Base-by-base conservation (phyloP, 1,140 invertebrate genomes). In the Drosophila nigrodunni region DNA sequence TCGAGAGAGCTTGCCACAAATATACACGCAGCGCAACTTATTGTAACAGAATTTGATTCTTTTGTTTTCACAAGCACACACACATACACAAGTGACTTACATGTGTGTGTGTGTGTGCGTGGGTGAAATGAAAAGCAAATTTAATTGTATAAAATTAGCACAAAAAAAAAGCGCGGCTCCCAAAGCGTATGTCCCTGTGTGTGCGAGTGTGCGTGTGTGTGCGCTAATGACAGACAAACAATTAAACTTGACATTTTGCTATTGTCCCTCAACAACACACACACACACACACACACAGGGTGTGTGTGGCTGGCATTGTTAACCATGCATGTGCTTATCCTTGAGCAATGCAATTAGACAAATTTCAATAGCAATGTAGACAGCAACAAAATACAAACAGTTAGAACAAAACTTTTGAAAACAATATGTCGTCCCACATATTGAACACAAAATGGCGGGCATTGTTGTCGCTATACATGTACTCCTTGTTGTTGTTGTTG, bases 1-100 rank as follows among this genome's bases (percentile, higher is more conserved):
- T 87, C 86, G 79, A 87, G 82, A 87, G 82, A 87, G 82, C 78
- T 82, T 77, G 76, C 83, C 76, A 71, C 82, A 87, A 87, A 87
- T 82, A 88, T 60, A 86, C 76, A 71, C 71, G 39, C 73, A 61
- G 74, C 54, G 71, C 79, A 87, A 87, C 76, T 87, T 87, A 87
- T 87, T 87, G 82, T 87, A 87, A 82, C 82, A 88, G 83, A 70
- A 87, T 87, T 87, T 87, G 82, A 87, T 82, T 87, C 82, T 74
- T 87, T 87, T 87, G 82, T 87, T 87, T 76, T 15, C 30, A 50
- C 39, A 76, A 34, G 43, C 54, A 50, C 62, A 68, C 69, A 61
- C 44, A 60, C 41, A 39, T 13, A 44, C 52, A 35, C 11, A 34
- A 21, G 13, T 52, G 47, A 41, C 41, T 43, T 43, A 11, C 41